Evolutionary conservation across 2,888 invertebrate genomes (phyloP).

Genomic region (Drosophila robusta): DNA sequence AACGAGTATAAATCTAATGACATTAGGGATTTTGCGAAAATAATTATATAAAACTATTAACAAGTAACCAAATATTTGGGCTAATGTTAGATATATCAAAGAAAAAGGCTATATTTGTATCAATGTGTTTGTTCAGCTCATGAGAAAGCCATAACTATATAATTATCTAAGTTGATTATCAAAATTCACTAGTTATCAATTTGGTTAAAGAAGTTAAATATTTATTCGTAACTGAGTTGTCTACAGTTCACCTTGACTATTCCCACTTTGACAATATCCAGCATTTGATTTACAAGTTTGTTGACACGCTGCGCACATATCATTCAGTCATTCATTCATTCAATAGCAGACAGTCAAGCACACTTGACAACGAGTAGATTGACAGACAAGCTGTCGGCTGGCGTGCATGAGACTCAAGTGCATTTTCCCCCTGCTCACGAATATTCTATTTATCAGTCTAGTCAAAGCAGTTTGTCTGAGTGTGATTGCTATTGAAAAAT

Average conservation of each 20-base stretch:
- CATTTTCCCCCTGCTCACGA: constrained; percentile 1
- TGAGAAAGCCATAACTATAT: too few relatives aligned
- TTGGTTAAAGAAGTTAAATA: background rate
- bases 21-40: too few relatives aligned
- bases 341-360: constrained; percentile 25
- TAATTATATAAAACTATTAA: too few relatives aligned
- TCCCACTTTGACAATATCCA: background rate
- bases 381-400: constrained; percentile 34
- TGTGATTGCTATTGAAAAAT: background rate
- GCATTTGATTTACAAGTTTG: constrained; percentile 57
- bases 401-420: constrained; percentile 13
- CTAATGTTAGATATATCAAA: too few relatives aligned
- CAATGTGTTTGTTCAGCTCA: too few relatives aligned
- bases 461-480: constrained; percentile 1
- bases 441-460: constrained; percentile 15
- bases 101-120: too few relatives aligned
- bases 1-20: too few relatives aligned
- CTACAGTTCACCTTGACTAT: background rate
- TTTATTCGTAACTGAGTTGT: background rate
- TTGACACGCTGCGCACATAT: constrained; percentile 50
- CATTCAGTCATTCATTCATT: too few relatives aligned
- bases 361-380: constrained; percentile 24
- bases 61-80: too few relatives aligned
- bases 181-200: background rate
- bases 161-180: too few relatives aligned